A percentile compares a stretch with the other conserved stretches of the same genome.
phyloP scores from a whole-genome alignment of 2,113 vertebrate species.

The Sporophila hypoxantha region DNA sequence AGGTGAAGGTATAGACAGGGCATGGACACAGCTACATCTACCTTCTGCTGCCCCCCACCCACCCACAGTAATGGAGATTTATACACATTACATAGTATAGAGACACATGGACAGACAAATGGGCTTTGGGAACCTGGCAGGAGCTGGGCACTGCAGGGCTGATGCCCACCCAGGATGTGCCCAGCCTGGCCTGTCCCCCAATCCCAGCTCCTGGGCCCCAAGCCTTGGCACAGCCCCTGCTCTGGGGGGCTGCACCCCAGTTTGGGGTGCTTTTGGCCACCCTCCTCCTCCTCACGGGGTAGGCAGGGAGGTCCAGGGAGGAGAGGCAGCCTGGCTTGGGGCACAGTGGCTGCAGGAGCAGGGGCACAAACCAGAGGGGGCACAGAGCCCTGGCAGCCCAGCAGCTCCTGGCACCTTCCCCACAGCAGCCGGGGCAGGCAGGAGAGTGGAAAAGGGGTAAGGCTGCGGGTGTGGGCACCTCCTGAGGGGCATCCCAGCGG shows the following conservation, averaged over 20 bases:
- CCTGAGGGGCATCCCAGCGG: neutral
- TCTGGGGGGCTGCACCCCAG: neutral
- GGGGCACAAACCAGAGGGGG: accelerated
- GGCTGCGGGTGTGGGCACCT: neutral
- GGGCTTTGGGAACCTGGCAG: neutral
- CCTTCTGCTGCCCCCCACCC: conserved; percentile 20
- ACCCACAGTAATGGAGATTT: conserved; percentile 36
- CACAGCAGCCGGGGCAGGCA: neutral
- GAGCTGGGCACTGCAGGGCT: neutral
- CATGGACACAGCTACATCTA: conserved; percentile 70
- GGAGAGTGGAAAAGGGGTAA: neutral
- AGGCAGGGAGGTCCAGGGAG: neutral
- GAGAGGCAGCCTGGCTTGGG: neutral
- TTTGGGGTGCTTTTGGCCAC: neutral
- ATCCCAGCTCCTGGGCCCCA: neutral
- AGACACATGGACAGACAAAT: neutral
- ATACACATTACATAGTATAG: conserved; percentile 11
- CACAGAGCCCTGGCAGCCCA: neutral
- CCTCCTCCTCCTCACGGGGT: conserved; percentile 9
- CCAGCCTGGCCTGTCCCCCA: neutral
- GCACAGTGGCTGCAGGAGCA: accelerated
- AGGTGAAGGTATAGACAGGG: conserved; percentile 49
- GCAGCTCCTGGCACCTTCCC: neutral
- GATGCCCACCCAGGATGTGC: neutral
- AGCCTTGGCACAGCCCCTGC: accelerated